A percentile compares a stretch with the other conserved stretches of the same genome.
phyloP scores from a whole-genome alignment of 2,113 vertebrate genomes.

The Eretmochelys imbricata region DNA sequence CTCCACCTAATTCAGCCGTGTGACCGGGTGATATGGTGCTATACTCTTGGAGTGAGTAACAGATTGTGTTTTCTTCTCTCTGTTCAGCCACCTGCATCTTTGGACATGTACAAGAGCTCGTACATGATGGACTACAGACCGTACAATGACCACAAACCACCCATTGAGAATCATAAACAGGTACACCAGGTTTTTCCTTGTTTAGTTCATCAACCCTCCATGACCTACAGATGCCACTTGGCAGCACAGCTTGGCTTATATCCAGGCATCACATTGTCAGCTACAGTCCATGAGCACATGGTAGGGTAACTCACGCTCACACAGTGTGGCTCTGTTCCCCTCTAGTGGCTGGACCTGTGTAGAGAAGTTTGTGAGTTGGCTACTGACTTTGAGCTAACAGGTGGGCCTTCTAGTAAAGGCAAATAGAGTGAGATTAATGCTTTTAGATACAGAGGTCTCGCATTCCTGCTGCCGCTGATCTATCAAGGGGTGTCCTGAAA shows the following conservation, averaged over 20 bases:
- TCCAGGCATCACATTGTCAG: fast-evolving
- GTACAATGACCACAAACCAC: neutral
- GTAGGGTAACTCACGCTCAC: neutral
- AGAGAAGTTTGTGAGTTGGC: fast-evolving
- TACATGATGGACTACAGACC: slow-evolving; percentile 58
- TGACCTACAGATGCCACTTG: neutral
- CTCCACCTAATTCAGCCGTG: neutral
- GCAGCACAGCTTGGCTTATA: neutral
- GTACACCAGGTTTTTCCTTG: neutral
- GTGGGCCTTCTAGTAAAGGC: fast-evolving
- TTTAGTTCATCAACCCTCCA: fast-evolving
- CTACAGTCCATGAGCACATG: neutral
- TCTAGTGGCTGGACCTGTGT: fast-evolving
- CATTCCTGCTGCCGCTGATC: neutral
- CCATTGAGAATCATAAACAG: fast-evolving
- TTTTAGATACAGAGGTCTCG: neutral
- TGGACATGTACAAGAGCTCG: slow-evolving; percentile 46
- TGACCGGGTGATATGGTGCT: neutral
- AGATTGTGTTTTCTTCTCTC: neutral
- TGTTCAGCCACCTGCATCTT: slow-evolving; percentile 39
- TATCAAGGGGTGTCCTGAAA: neutral
- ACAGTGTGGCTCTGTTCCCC: neutral
- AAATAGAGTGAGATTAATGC: neutral
- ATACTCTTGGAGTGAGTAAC: neutral
- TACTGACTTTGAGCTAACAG: fast-evolving